Evolutionary conservation across 1,140 invertebrate species (phyloP).

Genomic region (Atta cephalotes): DNA sequence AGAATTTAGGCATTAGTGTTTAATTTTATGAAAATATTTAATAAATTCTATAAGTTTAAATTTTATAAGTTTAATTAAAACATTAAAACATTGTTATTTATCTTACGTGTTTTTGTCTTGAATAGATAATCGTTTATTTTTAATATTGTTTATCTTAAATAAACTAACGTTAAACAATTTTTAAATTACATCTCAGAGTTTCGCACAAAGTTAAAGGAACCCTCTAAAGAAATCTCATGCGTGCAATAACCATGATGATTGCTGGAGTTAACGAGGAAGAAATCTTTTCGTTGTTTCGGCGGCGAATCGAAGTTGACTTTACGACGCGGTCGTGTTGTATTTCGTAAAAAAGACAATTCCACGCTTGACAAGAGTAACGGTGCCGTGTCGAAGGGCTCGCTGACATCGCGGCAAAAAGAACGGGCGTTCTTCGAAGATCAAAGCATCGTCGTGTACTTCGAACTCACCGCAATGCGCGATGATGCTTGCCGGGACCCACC

Average conservation of each 20-base stretch:
- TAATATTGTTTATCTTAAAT: not conserved
- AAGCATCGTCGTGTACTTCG: slow-evolving; percentile 39
- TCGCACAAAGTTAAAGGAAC: not conserved
- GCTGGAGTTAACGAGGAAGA: slow-evolving; percentile 22
- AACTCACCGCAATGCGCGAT: not conserved
- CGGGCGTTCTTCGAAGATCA: slow-evolving; percentile 48
- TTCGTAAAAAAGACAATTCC: slow-evolving; percentile 55
- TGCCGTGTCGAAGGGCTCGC: slow-evolving; percentile 30
- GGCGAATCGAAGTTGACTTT: slow-evolving; percentile 37
- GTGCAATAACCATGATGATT: slow-evolving; percentile 24
- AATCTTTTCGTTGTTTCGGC: slow-evolving; percentile 36
- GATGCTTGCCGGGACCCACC: slow-evolving; percentile 28
- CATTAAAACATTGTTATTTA: not conserved
- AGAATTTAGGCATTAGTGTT: too few species aligned
- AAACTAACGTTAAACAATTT: not conserved
- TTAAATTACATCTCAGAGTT: not conserved
- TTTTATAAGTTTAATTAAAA: too few species aligned
- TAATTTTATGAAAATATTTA: not conserved
- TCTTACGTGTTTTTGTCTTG: too few species aligned
- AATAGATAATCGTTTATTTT: not conserved
- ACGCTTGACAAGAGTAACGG: slow-evolving; percentile 46
- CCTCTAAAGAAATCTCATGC: not conserved
- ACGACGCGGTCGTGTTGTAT: slow-evolving; percentile 19
- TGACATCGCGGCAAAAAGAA: slow-evolving; percentile 21
- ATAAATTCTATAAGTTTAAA: not conserved